These are phyloP conservation scores for Melinaea marsaeus DNA, from an alignment of 2,888 invertebrate species.

Conservation along the genomic window DNA sequence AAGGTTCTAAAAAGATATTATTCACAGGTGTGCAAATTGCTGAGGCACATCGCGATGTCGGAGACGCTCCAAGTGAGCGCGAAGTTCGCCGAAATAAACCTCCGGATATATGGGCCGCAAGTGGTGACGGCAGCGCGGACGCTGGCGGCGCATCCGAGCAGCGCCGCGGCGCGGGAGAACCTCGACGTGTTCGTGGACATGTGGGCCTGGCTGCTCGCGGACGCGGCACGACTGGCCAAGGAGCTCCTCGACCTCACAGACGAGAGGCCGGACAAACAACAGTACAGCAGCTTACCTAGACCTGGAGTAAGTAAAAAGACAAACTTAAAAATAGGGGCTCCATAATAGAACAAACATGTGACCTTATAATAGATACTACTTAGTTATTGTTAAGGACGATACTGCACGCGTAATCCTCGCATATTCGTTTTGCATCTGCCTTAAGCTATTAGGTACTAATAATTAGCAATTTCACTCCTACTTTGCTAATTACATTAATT, in stretches of 20 bases:
- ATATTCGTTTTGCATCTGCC: no score
- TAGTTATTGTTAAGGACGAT: no score
- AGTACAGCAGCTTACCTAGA: slow-evolving; percentile 94
- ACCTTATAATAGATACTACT: no score
- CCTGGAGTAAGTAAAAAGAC: slow-evolving; percentile 85
- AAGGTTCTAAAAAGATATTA: slow-evolving; percentile 11
- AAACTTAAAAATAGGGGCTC: no score
- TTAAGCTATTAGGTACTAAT: no score
- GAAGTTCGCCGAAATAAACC: slow-evolving; percentile 96
- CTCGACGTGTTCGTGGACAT: slow-evolving; percentile 96
- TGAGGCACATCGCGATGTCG: slow-evolving; percentile 96
- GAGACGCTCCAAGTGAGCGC: slow-evolving; percentile 97
- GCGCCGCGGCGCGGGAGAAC: slow-evolving; percentile 97
- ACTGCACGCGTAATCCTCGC: no score
- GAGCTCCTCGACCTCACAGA: slow-evolving; percentile 91
- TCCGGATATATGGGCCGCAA: slow-evolving; percentile 97
- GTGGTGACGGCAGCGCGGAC: slow-evolving; percentile 95
- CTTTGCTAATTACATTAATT: slow-evolving; percentile 6
- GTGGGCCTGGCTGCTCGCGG: slow-evolving; percentile 96
- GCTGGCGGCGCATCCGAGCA: slow-evolving; percentile 92
- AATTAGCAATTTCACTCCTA: no score
- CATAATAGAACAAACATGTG: no score
- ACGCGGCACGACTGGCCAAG: slow-evolving; percentile 93
- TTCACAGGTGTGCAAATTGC: slow-evolving; percentile 92
- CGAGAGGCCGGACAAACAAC: slow-evolving; percentile 70